Evolutionary conservation across 2,797 vertebrate species (phyloP).

Genomic region (Salarias fasciatus): DNA sequence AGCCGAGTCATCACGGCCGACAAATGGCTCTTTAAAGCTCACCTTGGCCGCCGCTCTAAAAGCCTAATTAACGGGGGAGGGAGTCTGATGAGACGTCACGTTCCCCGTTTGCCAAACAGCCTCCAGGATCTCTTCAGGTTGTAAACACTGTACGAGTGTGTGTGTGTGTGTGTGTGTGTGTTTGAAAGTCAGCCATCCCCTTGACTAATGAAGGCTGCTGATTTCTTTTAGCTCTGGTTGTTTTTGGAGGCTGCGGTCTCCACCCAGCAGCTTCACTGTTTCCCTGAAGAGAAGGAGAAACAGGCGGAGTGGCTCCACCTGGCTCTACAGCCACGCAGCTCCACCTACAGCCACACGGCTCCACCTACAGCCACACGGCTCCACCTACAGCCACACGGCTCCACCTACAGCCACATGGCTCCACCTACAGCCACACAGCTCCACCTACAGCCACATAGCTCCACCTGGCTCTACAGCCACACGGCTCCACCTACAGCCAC

Average conservation of each 20-base stretch:
- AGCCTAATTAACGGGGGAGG: slow-evolving; percentile 78
- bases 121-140: slow-evolving; percentile 51
- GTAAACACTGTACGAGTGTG: slow-evolving; percentile 23
- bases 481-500: too few relatives aligned
- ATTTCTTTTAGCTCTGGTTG: slow-evolving; percentile 64
- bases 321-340: too few relatives aligned
- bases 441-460: too few relatives aligned
- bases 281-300: slow-evolving; percentile 83
- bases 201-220: slow-evolving; percentile 75
- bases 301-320: too few relatives aligned
- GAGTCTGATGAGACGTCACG: slow-evolving; percentile 65
- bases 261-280: slow-evolving; percentile 82
- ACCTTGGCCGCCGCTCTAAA: slow-evolving; percentile 75
- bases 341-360: too few relatives aligned
- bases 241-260: slow-evolving; percentile 84
- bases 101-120: slow-evolving; percentile 22
- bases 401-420: too few relatives aligned
- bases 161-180: slow-evolving; percentile 17
- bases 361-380: too few relatives aligned
- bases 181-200: slow-evolving; percentile 61
- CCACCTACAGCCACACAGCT: too few relatives aligned
- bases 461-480: too few relatives aligned
- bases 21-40: slow-evolving; percentile 78
- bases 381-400: too few relatives aligned
- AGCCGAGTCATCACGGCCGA: slow-evolving; percentile 79